These are phyloP conservation scores for Pachypeltis micranthus DNA, from an alignment of 1,140 invertebrate species.

Conservation along the genomic window DNA sequence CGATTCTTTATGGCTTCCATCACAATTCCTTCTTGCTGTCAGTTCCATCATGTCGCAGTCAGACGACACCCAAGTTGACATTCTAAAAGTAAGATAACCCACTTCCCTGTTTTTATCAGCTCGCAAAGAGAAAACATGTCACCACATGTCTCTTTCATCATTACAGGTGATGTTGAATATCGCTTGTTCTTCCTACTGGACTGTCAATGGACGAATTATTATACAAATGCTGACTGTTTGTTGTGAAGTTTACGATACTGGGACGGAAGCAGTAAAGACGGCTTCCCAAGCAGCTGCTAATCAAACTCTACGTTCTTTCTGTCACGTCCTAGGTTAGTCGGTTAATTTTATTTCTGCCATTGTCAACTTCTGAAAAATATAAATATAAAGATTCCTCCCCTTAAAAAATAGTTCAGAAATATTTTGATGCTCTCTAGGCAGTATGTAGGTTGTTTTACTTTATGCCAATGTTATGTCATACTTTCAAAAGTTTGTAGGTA, in stretches of 20 bases:
- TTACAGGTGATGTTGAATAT: conserved; percentile 61
- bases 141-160: too few relatives aligned
- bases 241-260: conserved; percentile 58
- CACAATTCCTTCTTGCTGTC: conserved; percentile 73
- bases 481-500: too few relatives aligned
- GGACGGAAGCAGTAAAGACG: conserved; percentile 62
- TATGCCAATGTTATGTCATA: too few relatives aligned
- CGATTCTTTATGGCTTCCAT: conserved; percentile 79
- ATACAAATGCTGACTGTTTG: conserved; percentile 63
- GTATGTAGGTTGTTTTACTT: too few relatives aligned
- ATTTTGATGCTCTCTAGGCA: too few relatives aligned
- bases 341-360: too few relatives aligned
- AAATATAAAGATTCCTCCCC: too few relatives aligned
- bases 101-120: not conserved
- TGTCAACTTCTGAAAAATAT: too few relatives aligned
- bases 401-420: too few relatives aligned
- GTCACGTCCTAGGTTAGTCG: conserved; percentile 56
- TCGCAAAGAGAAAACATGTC: not conserved
- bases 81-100: conserved; percentile 43
- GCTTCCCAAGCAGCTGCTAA: conserved; percentile 71
- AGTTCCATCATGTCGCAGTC: conserved; percentile 59
- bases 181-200: conserved; percentile 66
- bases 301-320: conserved; percentile 68
- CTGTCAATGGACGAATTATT: conserved; percentile 68
- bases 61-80: conserved; percentile 63